A percentile compares a stretch with the other conserved stretches of the same genome.
These are phyloP conservation scores for Circaetus gallicus DNA, from an alignment of 2,113 vertebrate species.

Conservation along the genomic window DNA sequence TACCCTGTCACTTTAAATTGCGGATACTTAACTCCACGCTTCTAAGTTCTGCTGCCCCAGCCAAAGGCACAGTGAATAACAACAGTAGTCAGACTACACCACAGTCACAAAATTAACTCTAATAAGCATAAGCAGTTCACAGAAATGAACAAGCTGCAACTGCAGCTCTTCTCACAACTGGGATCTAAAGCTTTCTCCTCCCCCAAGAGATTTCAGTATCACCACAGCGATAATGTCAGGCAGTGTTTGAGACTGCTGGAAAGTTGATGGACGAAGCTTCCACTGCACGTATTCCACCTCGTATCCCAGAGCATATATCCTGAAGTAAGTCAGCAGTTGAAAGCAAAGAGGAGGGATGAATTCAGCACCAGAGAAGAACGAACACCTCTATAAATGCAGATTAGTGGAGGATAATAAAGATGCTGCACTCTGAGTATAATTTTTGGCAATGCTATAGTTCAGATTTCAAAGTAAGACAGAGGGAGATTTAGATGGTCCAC, in stretches of 20 bases:
- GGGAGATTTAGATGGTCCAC: neutral
- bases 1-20: neutral
- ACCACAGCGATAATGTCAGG: accelerated
- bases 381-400: neutral
- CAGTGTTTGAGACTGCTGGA: neutral
- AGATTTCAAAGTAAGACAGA: neutral
- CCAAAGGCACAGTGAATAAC: neutral
- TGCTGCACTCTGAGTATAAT: neutral
- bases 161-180: neutral
- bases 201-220: neutral
- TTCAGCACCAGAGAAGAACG: neutral
- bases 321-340: neutral
- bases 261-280: neutral
- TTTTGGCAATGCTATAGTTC: neutral
- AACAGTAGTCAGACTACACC: neutral
- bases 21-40: neutral
- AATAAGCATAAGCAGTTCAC: neutral
- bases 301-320: neutral
- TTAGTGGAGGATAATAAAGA: neutral
- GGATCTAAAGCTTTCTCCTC: neutral
- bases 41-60: neutral
- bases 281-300: neutral
- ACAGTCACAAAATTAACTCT: neutral
- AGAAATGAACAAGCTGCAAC: neutral
- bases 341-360: neutral